A percentile compares a stretch with the other conserved stretches of the same genome.
phyloP scores from a whole-genome alignment of 2,888 invertebrate species.

The Eumacrocentrus americanus region DNA sequence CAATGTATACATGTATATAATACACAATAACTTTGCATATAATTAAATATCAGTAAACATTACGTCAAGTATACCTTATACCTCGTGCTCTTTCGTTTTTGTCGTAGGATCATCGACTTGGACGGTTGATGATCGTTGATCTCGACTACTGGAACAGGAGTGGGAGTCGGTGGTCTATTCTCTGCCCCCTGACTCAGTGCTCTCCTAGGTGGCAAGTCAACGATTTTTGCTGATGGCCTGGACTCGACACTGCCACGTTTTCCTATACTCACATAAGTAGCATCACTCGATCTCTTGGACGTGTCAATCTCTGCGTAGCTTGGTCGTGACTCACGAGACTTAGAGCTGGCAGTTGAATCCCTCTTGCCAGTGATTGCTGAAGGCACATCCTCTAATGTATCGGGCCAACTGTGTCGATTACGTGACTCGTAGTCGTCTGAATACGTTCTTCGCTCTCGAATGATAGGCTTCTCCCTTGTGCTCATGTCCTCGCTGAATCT shows the following conservation, averaged over 20 bases:
- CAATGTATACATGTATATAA: not conserved
- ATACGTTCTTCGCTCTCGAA: constrained; percentile 44
- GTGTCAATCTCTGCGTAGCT: not conserved
- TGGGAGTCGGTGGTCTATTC: constrained; percentile 29
- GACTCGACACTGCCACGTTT: constrained; percentile 42
- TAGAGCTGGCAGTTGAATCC: constrained; percentile 24
- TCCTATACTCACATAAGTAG: constrained; percentile 39
- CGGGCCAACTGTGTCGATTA: constrained; percentile 23
- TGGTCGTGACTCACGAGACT: no score
- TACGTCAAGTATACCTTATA: constrained; percentile 48
- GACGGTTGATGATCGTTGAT: constrained; percentile 34
- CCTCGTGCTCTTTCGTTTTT: constrained; percentile 49
- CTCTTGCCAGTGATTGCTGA: constrained; percentile 18
- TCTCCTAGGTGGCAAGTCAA: constrained; percentile 43
- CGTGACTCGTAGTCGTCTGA: constrained; percentile 49
- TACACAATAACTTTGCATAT: not conserved
- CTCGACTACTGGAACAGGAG: constrained; percentile 29
- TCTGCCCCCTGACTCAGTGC: constrained; percentile 47
- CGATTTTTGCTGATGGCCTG: constrained; percentile 31
- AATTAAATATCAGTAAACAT: not conserved
- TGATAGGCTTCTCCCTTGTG: constrained; percentile 17
- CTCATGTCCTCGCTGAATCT: constrained; percentile 41
- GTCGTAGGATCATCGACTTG: constrained; percentile 30
- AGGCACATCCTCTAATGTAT: not conserved
- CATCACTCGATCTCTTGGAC: constrained; percentile 30